Evolutionary conservation across 2,113 vertebrate genomes (phyloP).

Genomic region (Pteruthius melanotis): DNA sequence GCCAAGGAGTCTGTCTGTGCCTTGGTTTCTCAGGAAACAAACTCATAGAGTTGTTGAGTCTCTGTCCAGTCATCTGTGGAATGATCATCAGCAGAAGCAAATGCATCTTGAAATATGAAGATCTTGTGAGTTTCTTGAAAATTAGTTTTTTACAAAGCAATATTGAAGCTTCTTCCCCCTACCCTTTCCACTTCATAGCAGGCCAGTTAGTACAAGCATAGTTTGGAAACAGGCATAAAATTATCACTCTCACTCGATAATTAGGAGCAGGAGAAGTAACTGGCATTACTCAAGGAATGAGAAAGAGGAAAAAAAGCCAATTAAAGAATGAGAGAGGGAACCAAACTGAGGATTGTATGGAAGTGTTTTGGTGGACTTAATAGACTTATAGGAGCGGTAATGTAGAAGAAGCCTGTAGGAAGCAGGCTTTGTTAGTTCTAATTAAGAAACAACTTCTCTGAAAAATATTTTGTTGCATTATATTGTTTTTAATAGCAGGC

Average conservation of each 20-base stretch:
- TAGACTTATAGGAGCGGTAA: background rate
- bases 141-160: background rate
- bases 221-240: background rate
- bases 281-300: background rate
- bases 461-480: background rate
- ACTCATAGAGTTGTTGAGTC: background rate
- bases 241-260: background rate
- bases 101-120: background rate
- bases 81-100: background rate
- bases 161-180: background rate
- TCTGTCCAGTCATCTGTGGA: background rate
- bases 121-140: background rate
- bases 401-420: background rate
- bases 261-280: background rate
- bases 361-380: background rate
- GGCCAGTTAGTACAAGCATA: background rate
- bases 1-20: accelerated
- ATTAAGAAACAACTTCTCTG: background rate
- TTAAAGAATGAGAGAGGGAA: background rate
- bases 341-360: background rate
- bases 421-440: background rate
- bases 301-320: background rate
- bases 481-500: background rate
- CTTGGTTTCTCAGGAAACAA: background rate
- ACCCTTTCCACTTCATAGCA: background rate